Conservation (phyloP, 1,140 invertebrate genomes). For the Conus ventricosus region DNA sequence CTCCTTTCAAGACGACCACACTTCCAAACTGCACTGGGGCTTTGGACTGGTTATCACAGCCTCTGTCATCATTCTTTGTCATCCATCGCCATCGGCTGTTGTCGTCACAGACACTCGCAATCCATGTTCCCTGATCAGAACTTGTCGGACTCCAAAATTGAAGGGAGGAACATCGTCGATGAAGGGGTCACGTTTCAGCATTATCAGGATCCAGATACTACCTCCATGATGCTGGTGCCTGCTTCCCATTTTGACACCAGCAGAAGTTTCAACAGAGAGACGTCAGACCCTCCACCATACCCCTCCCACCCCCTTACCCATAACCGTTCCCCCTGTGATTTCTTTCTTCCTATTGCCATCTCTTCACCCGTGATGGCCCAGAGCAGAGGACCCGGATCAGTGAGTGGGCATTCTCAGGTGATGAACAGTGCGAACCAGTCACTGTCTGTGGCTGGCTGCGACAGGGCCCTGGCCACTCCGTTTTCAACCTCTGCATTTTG, state of each 20-base stretch:
- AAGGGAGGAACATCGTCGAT: not conserved
- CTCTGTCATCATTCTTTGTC: not conserved
- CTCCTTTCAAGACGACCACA: not conserved
- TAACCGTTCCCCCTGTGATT: slow-evolving; percentile 2
- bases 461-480: not conserved
- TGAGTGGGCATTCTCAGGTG: not conserved
- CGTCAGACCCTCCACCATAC: not conserved
- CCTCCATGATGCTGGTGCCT: slow-evolving; percentile 21
- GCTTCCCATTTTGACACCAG: not conserved
- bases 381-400: not conserved
- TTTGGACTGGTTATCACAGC: not conserved
- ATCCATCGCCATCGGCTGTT: not conserved
- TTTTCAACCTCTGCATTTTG: not conserved
- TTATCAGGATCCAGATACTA: not conserved
- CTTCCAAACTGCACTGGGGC: not conserved
- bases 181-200: not conserved
- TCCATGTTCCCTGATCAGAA: not conserved
- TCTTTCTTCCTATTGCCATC: not conserved
- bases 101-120: not conserved
- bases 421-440: not conserved
- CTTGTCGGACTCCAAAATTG: not conserved
- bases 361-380: not conserved
- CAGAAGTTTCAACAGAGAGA: not conserved
- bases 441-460: not conserved
- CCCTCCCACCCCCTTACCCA: not conserved